A percentile compares a stretch with the other conserved stretches of the same genome.
Evolutionary conservation across 2,888 invertebrate species (phyloP).

Genomic region (Chrysopilus asiliformis): DNA sequence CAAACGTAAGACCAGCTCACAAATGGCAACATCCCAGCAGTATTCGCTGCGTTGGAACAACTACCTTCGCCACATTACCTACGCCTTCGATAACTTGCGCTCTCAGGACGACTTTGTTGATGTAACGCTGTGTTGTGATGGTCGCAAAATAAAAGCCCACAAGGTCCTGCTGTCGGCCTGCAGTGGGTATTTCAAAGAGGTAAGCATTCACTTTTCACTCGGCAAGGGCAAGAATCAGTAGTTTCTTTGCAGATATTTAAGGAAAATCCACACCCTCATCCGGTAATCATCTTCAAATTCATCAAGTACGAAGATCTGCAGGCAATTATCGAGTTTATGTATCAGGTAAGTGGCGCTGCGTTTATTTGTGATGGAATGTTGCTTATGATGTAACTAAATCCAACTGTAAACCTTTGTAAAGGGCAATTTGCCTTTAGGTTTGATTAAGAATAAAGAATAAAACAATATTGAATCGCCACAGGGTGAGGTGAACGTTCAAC

Average conservation of each 20-base stretch:
- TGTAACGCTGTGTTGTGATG: conserved; percentile 76
- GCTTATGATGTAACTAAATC: not conserved
- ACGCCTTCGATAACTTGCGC: conserved; percentile 61
- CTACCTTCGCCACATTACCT: conserved; percentile 65
- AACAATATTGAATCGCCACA: too few species aligned
- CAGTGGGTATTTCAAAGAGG: conserved; percentile 65
- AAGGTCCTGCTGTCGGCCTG: conserved; percentile 75
- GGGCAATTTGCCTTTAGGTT: too few species aligned
- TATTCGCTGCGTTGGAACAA: conserved; percentile 82
- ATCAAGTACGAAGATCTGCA: conserved; percentile 64
- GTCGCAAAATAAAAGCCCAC: conserved; percentile 69
- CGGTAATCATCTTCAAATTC: conserved; percentile 66
- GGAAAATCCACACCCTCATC: conserved; percentile 69
- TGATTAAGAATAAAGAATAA: too few species aligned
- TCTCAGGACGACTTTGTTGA: conserved; percentile 62
- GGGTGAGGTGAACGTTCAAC: conserved; percentile 70
- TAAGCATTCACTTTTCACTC: too few species aligned
- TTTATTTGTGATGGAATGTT: not conserved
- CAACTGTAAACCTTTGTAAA: too few species aligned
- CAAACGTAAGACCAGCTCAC: too few species aligned
- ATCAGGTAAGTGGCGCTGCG: conserved; percentile 36
- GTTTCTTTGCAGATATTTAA: too few species aligned
- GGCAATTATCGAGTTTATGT: conserved; percentile 70
- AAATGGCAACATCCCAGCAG: conserved; percentile 54
- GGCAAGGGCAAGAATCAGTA: too few species aligned